Conservation (phyloP, 2,113 vertebrate genomes). For the Anoplopoma fimbria region DNA sequence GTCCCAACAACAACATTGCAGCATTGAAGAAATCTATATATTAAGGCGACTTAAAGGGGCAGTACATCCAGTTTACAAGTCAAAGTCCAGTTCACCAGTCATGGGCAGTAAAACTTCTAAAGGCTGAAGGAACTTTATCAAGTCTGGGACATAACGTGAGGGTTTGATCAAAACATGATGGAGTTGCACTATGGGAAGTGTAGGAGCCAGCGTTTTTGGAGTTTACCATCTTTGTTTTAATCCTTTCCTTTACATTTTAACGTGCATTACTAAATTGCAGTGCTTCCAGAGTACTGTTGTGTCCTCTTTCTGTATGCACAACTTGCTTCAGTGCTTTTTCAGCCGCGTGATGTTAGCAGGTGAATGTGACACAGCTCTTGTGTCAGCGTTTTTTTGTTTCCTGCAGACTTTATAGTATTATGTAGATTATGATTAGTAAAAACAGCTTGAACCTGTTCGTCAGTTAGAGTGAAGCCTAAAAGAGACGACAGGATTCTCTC, state of each 20-base stretch:
- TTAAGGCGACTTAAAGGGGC: neutral
- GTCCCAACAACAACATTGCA: neutral
- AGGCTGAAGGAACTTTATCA: neutral
- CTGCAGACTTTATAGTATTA: neutral
- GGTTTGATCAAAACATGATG: neutral
- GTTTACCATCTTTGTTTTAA: too few species aligned
- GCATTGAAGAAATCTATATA: neutral
- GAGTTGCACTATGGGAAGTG: too few species aligned
- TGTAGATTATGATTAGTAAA: conserved; percentile 5
- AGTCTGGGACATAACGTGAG: neutral
- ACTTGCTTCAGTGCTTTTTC: too few species aligned
- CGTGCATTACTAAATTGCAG: neutral
- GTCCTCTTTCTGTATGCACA: too few species aligned
- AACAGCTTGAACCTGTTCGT: conserved; percentile 4
- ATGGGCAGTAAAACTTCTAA: neutral
- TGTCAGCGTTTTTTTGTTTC: neutral
- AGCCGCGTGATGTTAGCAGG: neutral
- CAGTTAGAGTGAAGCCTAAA: conserved; percentile 10
- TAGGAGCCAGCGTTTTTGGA: too few species aligned
- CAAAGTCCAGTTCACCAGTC: neutral
- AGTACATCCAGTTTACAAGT: neutral
- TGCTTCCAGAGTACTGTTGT: neutral
- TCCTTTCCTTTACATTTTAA: too few species aligned
- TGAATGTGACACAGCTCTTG: neutral
- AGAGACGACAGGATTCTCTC: neutral